A percentile compares a stretch with the other conserved stretches of the same genome.
phyloP scores from a whole-genome alignment of 2,113 vertebrate species.

The Prinia subflava region DNA sequence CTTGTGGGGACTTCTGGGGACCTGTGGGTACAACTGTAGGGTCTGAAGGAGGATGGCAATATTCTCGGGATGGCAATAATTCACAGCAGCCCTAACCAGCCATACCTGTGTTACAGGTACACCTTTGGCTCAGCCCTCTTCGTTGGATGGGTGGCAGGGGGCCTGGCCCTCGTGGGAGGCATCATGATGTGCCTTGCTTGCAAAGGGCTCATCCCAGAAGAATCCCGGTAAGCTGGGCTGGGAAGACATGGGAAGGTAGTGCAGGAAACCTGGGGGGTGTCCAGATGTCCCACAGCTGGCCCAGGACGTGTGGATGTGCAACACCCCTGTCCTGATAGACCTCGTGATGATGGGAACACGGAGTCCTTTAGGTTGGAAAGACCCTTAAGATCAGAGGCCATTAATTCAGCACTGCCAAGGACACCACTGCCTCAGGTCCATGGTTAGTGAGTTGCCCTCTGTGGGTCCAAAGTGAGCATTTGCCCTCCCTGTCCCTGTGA shows the following conservation, averaged over 20 bases:
- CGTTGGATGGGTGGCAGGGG: conserved; percentile 88
- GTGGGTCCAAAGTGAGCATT: background rate
- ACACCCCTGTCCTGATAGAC: background rate
- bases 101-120: conserved; percentile 71
- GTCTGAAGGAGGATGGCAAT: background rate
- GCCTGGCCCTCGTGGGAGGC: conserved; percentile 81
- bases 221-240: conserved; percentile 72
- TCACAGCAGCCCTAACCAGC: background rate
- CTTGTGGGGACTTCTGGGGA: background rate
- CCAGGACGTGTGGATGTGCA: background rate
- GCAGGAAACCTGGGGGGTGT: background rate
- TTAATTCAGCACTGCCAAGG: background rate
- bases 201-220: conserved; percentile 78
- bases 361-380: background rate
- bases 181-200: conserved; percentile 89
- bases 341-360: background rate
- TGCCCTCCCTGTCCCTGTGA: background rate
- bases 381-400: background rate
- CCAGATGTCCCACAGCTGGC: background rate
- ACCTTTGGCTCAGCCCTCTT: conserved; percentile 90
- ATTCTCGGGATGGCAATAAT: background rate
- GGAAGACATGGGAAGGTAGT: background rate
- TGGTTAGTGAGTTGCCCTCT: background rate
- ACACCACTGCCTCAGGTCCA: background rate
- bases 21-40: background rate